Percentiles rank a stretch among this genome's conserved stretches.
Evolutionary conservation across 1,140 invertebrate species (phyloP).

Genomic region (Euglossa dilemma): DNA sequence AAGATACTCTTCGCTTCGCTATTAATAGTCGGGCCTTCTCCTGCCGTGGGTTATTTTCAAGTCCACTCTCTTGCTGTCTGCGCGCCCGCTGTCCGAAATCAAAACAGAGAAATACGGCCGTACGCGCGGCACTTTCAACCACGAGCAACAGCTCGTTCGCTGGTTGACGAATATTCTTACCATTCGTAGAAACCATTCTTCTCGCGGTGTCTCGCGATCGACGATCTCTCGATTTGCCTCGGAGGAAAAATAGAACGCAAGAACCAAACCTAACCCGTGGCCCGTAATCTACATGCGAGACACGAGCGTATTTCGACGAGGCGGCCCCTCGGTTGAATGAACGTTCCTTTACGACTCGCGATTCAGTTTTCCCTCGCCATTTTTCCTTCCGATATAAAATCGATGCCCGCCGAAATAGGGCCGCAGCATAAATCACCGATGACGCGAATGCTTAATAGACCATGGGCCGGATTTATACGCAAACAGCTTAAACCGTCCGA

Average conservation of each 20-base stretch:
- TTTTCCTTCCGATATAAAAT: neutral
- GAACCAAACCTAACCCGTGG: too few species aligned
- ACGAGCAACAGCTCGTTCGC: too few species aligned
- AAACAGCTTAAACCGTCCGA: conserved; percentile 48
- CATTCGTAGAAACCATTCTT: neutral
- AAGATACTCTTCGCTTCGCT: conserved; percentile 72
- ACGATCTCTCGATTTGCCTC: neutral
- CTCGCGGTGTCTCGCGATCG: neutral
- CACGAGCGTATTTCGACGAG: neutral
- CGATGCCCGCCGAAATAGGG: neutral
- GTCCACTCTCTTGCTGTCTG: conserved; percentile 71
- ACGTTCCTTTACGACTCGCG: neutral
- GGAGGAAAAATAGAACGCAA: neutral
- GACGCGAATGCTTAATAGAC: conserved; percentile 1
- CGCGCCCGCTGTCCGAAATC: conserved; percentile 62
- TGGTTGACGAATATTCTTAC: conserved; percentile 18
- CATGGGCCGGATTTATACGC: conserved; percentile 15
- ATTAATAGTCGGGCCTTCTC: conserved; percentile 75
- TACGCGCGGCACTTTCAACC: conserved; percentile 33
- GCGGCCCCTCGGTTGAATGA: neutral
- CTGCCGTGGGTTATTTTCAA: conserved; percentile 77
- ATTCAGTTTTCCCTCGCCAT: neutral
- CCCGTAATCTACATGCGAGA: neutral
- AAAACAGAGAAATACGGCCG: conserved; percentile 65
- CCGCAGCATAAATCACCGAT: neutral